phyloP scores from a whole-genome alignment of 2,797 vertebrate genomes.

The Capromys pilorides region DNA sequence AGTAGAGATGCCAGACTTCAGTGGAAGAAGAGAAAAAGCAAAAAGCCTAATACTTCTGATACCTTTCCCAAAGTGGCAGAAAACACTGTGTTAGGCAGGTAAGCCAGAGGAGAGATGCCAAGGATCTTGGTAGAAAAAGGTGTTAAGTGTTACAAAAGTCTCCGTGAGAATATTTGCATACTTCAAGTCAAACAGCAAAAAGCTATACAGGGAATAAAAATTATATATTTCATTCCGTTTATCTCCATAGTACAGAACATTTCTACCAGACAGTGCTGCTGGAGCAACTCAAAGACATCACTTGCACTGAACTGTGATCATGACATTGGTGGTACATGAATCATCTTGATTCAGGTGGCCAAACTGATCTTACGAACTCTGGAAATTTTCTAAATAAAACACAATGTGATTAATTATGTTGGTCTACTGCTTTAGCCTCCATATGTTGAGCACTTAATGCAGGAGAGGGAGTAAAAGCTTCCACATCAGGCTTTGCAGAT shows the following conservation, averaged over 20 bases:
- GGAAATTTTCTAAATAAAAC: slow-evolving; percentile 9
- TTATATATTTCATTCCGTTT: background rate
- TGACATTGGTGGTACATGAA: background rate
- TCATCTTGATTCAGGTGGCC: background rate
- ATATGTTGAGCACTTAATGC: background rate
- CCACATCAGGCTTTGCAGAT: background rate
- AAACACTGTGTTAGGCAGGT: background rate
- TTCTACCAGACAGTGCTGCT: background rate
- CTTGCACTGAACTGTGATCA: background rate
- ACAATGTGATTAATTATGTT: background rate
- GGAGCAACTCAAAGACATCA: background rate
- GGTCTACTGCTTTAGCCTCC: background rate
- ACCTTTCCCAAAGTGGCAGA: background rate
- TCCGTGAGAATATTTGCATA: background rate
- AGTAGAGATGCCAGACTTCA: background rate
- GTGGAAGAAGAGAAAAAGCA: background rate
- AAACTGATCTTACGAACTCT: slow-evolving; percentile 11
- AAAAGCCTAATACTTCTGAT: background rate
- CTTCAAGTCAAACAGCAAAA: slow-evolving; percentile 32
- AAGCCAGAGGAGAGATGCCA: background rate
- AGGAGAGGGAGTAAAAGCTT: background rate
- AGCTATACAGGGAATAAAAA: background rate
- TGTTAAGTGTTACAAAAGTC: background rate
- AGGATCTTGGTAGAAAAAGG: background rate
- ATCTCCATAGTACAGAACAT: background rate